A percentile compares a stretch with the other conserved stretches of the same genome.
Conservation (phyloP, 2,113 vertebrate genomes). For the Toxostoma redivivum region DNA sequence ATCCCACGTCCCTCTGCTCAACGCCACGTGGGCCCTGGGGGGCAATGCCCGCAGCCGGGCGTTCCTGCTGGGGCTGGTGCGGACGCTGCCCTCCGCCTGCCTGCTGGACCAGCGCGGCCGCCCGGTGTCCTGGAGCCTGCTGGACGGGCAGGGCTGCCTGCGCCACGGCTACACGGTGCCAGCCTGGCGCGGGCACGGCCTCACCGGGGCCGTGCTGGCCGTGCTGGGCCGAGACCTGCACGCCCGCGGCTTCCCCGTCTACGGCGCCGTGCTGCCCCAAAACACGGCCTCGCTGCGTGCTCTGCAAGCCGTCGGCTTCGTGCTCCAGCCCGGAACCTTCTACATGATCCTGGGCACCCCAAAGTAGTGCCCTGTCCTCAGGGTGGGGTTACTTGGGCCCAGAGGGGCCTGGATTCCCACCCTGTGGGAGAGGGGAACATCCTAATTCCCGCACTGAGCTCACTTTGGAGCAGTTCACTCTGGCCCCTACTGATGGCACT, state of each 20-base stretch:
- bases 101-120: background rate
- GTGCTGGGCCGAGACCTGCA: background rate
- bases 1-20: background rate
- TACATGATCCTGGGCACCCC: background rate
- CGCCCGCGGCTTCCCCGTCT: background rate
- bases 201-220: rapidly evolving
- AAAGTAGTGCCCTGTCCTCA: background rate
- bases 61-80: background rate
- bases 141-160: background rate
- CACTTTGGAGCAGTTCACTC: rapidly evolving
- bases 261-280: background rate
- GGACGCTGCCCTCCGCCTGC: background rate
- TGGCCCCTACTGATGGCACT: background rate
- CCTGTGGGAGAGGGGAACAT: no score
- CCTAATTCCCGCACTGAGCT: background rate
- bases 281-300: background rate
- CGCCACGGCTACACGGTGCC: slow-evolving; percentile 6
- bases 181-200: background rate
- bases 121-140: background rate
- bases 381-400: background rate
- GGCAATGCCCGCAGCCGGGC: background rate
- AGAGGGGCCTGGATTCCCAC: no score
- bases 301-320: background rate
- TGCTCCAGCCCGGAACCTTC: background rate
- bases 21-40: background rate